Evolutionary conservation across 2,797 vertebrate genomes (phyloP).

Genomic region (Caiman crocodilus): DNA sequence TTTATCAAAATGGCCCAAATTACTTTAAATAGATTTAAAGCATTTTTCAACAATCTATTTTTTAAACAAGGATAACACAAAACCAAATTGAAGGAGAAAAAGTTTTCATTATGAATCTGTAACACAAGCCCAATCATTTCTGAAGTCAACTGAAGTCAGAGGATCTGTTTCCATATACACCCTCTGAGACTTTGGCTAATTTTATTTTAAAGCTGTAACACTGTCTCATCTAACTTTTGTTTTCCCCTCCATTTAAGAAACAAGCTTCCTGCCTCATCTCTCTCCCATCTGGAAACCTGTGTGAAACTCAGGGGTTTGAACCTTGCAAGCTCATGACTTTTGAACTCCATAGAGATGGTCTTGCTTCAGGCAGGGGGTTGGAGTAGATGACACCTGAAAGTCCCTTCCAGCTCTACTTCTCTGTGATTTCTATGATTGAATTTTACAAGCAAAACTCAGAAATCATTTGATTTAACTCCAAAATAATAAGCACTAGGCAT

Average conservation of each 20-base stretch:
- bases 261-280: no score
- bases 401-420: no score
- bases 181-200: not conserved
- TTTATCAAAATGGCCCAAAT: constrained; percentile 54
- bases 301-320: not conserved
- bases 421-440: not conserved
- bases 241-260: not conserved
- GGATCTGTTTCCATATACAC: not conserved
- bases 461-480: not conserved
- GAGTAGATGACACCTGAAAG: no score
- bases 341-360: not conserved
- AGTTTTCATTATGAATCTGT: not conserved
- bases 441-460: not conserved
- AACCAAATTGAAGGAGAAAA: not conserved
- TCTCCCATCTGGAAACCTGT: not conserved
- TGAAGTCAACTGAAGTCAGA: not conserved
- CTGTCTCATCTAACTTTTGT: not conserved
- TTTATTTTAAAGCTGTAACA: not conserved
- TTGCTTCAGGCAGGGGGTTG: no score
- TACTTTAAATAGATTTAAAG: constrained; percentile 25
- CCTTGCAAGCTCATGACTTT: not conserved
- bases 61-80: not conserved
- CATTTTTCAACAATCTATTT: constrained; percentile 14
- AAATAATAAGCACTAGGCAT: not conserved
- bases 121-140: no score